Evolutionary conservation across 2,888 invertebrate genomes (phyloP).

Genomic region (Thereva nobilitata): DNA sequence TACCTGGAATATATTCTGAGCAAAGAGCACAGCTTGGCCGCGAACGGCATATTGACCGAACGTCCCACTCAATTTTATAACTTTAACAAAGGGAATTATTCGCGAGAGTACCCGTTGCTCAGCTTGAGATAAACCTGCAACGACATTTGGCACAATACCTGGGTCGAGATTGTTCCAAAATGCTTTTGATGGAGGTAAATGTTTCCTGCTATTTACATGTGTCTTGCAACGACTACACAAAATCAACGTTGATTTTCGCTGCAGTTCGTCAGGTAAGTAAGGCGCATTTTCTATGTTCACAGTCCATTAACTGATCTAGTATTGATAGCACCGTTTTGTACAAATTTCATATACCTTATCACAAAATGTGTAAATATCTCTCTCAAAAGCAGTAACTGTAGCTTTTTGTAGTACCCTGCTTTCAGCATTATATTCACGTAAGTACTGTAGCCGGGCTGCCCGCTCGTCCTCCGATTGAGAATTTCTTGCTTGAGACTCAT

Average conservation of each 20-base stretch:
- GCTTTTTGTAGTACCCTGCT: too few species aligned
- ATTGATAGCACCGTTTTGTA: too few species aligned
- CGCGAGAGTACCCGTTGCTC: slow-evolving; percentile 38
- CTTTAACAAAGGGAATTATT: slow-evolving; percentile 39
- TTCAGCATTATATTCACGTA: background rate
- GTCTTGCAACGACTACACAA: slow-evolving; percentile 8
- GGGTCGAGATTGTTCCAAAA: slow-evolving; percentile 43
- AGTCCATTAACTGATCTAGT: too few species aligned
- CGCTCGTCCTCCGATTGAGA: background rate
- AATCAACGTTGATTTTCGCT: background rate
- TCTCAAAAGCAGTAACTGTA: background rate
- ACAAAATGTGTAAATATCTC: background rate
- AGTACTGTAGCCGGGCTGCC: background rate
- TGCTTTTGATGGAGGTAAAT: background rate
- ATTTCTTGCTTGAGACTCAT: slow-evolving; percentile 4
- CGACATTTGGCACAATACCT: slow-evolving; percentile 40
- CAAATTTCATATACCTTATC: too few species aligned
- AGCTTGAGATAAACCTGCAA: slow-evolving; percentile 28
- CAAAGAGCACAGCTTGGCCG: slow-evolving; percentile 41
- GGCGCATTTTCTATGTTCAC: too few species aligned
- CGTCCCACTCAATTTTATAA: slow-evolving; percentile 39
- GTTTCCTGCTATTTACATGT: background rate
- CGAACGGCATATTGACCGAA: slow-evolving; percentile 41
- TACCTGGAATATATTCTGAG: slow-evolving; percentile 38
- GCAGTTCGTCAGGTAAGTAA: background rate